These are phyloP conservation scores for Halcyon malimbica DNA, from an alignment of 2,113 vertebrate species.

Conservation along the genomic window DNA sequence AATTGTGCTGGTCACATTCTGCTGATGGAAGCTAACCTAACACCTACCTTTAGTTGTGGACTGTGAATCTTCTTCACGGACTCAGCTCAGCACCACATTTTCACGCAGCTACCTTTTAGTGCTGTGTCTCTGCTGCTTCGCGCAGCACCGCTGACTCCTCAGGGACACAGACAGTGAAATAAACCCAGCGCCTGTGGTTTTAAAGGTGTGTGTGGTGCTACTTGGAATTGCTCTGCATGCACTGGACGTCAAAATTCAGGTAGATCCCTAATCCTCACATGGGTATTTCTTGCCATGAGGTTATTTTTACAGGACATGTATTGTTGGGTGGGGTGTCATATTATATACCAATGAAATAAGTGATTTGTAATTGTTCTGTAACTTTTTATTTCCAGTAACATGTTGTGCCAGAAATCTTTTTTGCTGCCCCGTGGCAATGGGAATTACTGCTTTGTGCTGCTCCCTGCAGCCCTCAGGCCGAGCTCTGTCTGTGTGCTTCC, in stretches of 20 bases:
- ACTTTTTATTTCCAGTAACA: neutral
- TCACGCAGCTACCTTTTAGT: neutral
- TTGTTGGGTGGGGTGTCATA: neutral
- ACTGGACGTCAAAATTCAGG: rapidly evolving
- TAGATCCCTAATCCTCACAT: rapidly evolving
- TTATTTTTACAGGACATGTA: neutral
- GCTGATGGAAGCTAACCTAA: neutral
- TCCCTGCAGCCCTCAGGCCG: neutral
- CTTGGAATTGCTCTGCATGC: rapidly evolving
- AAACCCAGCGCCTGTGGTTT: rapidly evolving
- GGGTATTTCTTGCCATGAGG: neutral
- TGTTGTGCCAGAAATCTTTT: neutral
- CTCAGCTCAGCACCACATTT: neutral
- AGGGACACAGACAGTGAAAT: neutral
- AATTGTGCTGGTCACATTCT: neutral
- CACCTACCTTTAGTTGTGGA: neutral
- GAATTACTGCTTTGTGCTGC: rapidly evolving
- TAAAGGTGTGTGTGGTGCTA: rapidly evolving
- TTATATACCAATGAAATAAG: neutral
- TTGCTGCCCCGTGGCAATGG: neutral
- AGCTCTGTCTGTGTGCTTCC: neutral
- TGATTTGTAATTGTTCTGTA: neutral
- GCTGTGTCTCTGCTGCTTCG: neutral
- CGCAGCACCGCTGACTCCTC: rapidly evolving
- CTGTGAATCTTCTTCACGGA: neutral